phyloP scores from a whole-genome alignment of 2,113 vertebrate species.

The Psammodynastes pulverulentus region DNA sequence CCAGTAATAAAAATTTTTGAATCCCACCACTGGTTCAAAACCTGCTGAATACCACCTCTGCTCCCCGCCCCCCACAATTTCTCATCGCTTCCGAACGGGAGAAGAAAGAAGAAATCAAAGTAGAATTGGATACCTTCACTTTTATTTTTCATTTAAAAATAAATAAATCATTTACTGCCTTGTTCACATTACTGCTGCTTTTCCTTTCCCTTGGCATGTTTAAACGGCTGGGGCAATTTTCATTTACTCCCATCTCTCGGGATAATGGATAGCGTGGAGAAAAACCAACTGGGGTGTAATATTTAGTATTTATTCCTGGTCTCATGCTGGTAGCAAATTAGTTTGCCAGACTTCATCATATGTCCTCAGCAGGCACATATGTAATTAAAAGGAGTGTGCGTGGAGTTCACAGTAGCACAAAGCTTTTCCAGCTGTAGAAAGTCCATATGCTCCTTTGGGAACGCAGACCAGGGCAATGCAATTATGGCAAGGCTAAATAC shows the following conservation, averaged over 20 bases:
- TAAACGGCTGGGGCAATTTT: constrained; percentile 1
- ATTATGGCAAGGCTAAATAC: constrained; percentile 39
- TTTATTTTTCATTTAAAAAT: too few species aligned
- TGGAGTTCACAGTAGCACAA: constrained; percentile 49
- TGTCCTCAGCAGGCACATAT: constrained; percentile 60
- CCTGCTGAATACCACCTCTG: too few species aligned
- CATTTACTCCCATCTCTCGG: constrained; percentile 21
- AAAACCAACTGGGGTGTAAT: constrained; percentile 41
- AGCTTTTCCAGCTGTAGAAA: constrained; percentile 56
- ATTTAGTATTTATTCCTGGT: constrained; percentile 48
- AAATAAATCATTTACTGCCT: not conserved
- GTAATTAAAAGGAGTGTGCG: constrained; percentile 51
- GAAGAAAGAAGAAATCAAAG: too few species aligned
- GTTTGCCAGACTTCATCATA: constrained; percentile 50
- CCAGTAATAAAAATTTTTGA: too few species aligned
- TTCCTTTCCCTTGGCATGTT: not conserved
- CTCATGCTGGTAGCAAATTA: constrained; percentile 60
- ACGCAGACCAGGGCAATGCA: constrained; percentile 12
- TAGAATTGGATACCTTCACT: not conserved
- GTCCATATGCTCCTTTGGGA: constrained; percentile 53
- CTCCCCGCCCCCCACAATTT: not conserved
- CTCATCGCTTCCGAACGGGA: not conserved
- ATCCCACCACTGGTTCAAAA: too few species aligned
- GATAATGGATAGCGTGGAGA: constrained; percentile 45
- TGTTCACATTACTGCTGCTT: not conserved